Conservation (phyloP, 2,797 vertebrate species). For the Astyanax mexicanus region DNA sequence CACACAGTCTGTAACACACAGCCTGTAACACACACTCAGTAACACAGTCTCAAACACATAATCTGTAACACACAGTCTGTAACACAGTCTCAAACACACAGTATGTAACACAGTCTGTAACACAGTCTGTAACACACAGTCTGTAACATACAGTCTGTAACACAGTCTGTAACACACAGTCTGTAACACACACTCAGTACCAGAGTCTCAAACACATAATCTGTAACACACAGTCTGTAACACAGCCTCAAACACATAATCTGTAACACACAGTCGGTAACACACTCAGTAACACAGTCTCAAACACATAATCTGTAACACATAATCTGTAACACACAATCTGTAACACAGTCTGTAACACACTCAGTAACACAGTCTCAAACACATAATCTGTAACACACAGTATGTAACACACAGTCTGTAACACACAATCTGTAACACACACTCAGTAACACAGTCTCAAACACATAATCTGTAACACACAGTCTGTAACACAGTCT, state of each 20-base stretch:
- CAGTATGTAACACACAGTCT: constrained; percentile 61
- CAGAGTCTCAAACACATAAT: too few species aligned
- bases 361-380: constrained; percentile 55
- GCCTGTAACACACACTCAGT: neutral
- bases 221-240: constrained; percentile 67
- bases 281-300: too few species aligned
- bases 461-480: constrained; percentile 79
- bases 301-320: too few species aligned
- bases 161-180: constrained; percentile 77
- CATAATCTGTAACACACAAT: constrained; percentile 75
- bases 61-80: constrained; percentile 73
- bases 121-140: constrained; percentile 77
- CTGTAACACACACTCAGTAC: neutral
- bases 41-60: too few species aligned
- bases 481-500: constrained; percentile 59
- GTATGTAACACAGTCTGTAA: too few species aligned
- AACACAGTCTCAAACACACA: neutral
- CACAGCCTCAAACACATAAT: constrained; percentile 58
- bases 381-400: too few species aligned
- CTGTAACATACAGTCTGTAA: neutral
- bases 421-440: too few species aligned
- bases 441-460: neutral
- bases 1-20: constrained; percentile 64
- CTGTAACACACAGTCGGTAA: constrained; percentile 72
- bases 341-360: neutral